Percentiles rank a stretch among this genome's conserved stretches.
Evolutionary conservation across 2,888 invertebrate species (phyloP).

Genomic region (Caenorhabditis wallacei): DNA sequence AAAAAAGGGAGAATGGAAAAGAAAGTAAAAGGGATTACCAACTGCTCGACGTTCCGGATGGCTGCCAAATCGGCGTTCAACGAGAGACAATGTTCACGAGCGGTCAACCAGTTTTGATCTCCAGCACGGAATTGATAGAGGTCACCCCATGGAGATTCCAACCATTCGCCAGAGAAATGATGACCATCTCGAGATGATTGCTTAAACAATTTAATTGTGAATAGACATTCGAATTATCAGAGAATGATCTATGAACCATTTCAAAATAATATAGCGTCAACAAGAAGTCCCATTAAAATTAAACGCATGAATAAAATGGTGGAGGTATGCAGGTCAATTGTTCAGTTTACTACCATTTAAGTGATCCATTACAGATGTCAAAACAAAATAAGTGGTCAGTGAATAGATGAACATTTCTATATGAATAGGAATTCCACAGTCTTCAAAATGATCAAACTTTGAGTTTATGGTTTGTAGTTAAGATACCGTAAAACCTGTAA

Average conservation of each 20-base stretch:
- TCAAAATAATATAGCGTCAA: too few species aligned
- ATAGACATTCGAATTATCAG: background rate
- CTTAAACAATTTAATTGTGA: background rate
- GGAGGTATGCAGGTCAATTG: slow-evolving; percentile 23
- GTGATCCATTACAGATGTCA: slow-evolving; percentile 4
- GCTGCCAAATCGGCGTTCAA: slow-evolving; percentile 61
- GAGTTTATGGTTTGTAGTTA: too few species aligned
- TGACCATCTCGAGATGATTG: slow-evolving; percentile 44
- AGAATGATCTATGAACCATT: background rate
- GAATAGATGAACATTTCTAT: too few species aligned
- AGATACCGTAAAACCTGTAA: too few species aligned
- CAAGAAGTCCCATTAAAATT: background rate
- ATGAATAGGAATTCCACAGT: too few species aligned
- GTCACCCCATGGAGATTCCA: slow-evolving; percentile 66
- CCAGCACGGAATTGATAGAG: slow-evolving; percentile 65
- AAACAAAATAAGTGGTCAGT: slow-evolving; percentile 25
- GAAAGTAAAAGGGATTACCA: slow-evolving; percentile 35
- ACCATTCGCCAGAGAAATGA: slow-evolving; percentile 65
- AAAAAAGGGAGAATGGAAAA: slow-evolving; percentile 2
- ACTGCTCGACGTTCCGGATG: slow-evolving; percentile 58
- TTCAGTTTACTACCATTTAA: slow-evolving; percentile 25
- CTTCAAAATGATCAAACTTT: too few species aligned
- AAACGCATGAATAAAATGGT: background rate
- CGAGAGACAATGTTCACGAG: slow-evolving; percentile 67
- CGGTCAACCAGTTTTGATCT: slow-evolving; percentile 63